These are phyloP conservation scores for Caradrina kadenii DNA, from an alignment of 2,888 invertebrate genomes.

Conservation along the genomic window DNA sequence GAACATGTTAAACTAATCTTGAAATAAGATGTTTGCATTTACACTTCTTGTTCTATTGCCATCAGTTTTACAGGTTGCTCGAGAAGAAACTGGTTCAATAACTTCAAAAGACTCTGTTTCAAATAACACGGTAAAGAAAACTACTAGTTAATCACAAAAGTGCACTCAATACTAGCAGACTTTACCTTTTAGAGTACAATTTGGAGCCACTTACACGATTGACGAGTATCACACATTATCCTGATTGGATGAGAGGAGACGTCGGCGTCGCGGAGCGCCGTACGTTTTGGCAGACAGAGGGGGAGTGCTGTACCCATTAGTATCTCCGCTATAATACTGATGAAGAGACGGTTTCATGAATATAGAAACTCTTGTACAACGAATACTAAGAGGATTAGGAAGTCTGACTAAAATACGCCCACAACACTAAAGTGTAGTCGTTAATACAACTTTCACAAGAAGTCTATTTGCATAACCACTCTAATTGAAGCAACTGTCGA, in stretches of 20 bases:
- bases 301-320: slow-evolving; percentile 50
- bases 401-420: slow-evolving; percentile 36
- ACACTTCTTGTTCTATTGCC: slow-evolving; percentile 25
- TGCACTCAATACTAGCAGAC: slow-evolving; percentile 49
- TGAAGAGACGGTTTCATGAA: slow-evolving; percentile 34
- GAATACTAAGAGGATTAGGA: slow-evolving; percentile 22
- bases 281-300: slow-evolving; percentile 55
- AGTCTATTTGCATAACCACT: slow-evolving; percentile 52
- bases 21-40: slow-evolving; percentile 62
- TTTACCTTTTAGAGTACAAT: slow-evolving; percentile 53
- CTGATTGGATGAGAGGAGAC: slow-evolving; percentile 57
- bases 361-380: slow-evolving; percentile 22
- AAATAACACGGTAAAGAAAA: slow-evolving; percentile 8
- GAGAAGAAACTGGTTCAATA: background rate
- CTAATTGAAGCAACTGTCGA: slow-evolving; percentile 55
- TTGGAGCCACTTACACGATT: slow-evolving; percentile 57
- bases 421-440: slow-evolving; percentile 25
- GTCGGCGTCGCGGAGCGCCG: slow-evolving; percentile 29
- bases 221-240: slow-evolving; percentile 63
- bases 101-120: background rate
- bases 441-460: slow-evolving; percentile 53
- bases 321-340: slow-evolving; percentile 46
- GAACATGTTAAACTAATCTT: slow-evolving; percentile 66
- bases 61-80: slow-evolving; percentile 2
- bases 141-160: slow-evolving; percentile 55